Base-by-base conservation (phyloP, 2,888 invertebrate species). In the Conomelus anceps region DNA sequence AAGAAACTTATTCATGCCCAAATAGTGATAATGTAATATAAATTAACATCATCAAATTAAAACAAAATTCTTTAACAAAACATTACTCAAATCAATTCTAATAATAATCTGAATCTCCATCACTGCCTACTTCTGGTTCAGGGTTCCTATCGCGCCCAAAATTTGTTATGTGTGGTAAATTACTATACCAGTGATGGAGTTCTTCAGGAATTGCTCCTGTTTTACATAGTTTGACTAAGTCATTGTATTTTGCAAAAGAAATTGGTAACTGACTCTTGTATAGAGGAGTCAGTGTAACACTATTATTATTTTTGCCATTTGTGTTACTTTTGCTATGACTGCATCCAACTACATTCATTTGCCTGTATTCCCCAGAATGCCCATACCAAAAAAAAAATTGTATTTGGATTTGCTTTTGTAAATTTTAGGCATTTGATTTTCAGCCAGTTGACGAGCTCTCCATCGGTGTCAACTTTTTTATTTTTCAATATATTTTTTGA, bases 381-480 rank as follows among this genome's bases (percentile, higher is more conserved):
- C 23, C 23, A 22, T 85, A 85, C 24, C 85, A n/a, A 85, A 85
- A 85, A 22, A 85, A 85, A 41, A 85, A 63, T 63, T 20, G 20
- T 63, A 63, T 63, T 63, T 63, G 63, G 63, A 63, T 63, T n/a
- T 63, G 63, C 63, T 63, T 63, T n/a, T 63, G 63, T 63, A n/a
- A 63, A 63, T 63, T 63, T 63, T n/a, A 63, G 63, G 63, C 63
- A 63, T 63, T 63, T 63, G 63, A 63, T 63, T 86, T 91, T 91
- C 63, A 91, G 85, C 91, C 91, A 91, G 34, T 90, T 89, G 22
- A 91, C 89, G 86, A 90, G 86, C 34, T 41, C 24, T 23, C 89
- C 88, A 0, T 89, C 85, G 13, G 84, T 84, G 22, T 89, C 85
- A 41, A 24, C 85, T 22, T 20, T 88, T 86, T 63, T 34, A 86